Base-by-base conservation (phyloP, 2,888 invertebrate species). In the Piscicola geometra region DNA sequence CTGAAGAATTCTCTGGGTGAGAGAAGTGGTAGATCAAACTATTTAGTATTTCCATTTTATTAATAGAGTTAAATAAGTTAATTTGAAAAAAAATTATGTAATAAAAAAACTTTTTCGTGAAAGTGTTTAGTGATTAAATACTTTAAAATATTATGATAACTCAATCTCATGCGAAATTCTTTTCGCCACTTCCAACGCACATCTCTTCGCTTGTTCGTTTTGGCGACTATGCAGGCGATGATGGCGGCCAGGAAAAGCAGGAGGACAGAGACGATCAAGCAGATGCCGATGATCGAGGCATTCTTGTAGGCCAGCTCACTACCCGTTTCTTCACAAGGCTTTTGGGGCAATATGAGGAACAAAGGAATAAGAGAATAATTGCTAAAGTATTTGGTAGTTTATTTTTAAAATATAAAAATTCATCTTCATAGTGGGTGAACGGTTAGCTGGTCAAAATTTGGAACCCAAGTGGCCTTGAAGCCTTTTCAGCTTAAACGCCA, bases 211-310 rank as follows among this genome's bases (percentile, higher is more conserved):
- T 56, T 56, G 60, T 56, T 56, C 3, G 60, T 56, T 56, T 56
- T 56, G n/a, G n/a, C n/a, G n/a, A 56, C 25, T 9, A 56, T 18
- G 12, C 60, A 56, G n/a, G n/a, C n/a, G 60, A 56, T 56, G 60
- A 56, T 56, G 60, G 25, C 25, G 25, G 3, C 9, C 15, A 56
- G 9, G 60, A 56, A 5, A n/a, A 56, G n/a, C 3, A 56, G 15
- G n/a, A 56, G 60, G 60, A 56, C 5, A 25, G 60, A 56, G 21
- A 56, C 3, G 60, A n/a, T 56, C 60, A 56, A 56, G n/a, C 60
- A 56, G 60, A 9, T 18, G n/a, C 3, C 60, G n/a, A 56, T 56
- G 3, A 56, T 56, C 25, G n/a, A 3, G 3, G 60, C 5, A n/a
- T 56, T 56, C n/a, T 21, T 56, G 60, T 9, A 9, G 60, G 60